These are phyloP conservation scores for Podarcis raffonei DNA, from an alignment of 2,113 vertebrate species.

Conservation along the genomic window DNA sequence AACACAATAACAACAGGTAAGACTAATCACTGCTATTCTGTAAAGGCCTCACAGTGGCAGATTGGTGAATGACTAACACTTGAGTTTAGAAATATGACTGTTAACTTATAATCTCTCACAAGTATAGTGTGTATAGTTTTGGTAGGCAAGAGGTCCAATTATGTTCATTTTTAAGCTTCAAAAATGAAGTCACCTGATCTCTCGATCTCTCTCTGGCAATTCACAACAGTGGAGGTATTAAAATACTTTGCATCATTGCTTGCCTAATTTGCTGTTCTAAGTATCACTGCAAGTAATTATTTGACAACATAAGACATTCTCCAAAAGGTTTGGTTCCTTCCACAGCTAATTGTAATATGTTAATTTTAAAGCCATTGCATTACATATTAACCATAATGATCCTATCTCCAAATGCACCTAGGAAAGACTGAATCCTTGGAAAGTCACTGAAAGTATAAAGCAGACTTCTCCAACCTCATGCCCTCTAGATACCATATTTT, in stretches of 20 bases:
- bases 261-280: constrained; percentile 26
- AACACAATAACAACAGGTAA: background rate
- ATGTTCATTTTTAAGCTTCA: background rate
- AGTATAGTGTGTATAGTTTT: constrained; percentile 6
- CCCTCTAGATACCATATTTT: too few relatives aligned
- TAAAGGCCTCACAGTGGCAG: background rate
- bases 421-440: background rate
- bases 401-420: background rate
- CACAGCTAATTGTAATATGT: constrained; percentile 43
- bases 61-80: background rate
- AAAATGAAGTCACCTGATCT: background rate
- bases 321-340: constrained; percentile 24
- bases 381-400: background rate
- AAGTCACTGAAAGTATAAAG: background rate
- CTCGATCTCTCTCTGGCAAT: background rate
- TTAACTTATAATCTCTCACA: constrained; percentile 4
- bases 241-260: constrained; percentile 3
- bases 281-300: constrained; percentile 4
- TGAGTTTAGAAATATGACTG: constrained; percentile 1
- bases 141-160: background rate
- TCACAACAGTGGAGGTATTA: constrained; percentile 3
- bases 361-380: background rate
- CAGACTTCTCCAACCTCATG: too few relatives aligned
- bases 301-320: constrained; percentile 10
- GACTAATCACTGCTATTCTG: background rate